Percentiles rank a stretch among this genome's conserved stretches.
Conservation (phyloP, 2,113 vertebrate genomes). For the Pomatostomus ruficeps region DNA sequence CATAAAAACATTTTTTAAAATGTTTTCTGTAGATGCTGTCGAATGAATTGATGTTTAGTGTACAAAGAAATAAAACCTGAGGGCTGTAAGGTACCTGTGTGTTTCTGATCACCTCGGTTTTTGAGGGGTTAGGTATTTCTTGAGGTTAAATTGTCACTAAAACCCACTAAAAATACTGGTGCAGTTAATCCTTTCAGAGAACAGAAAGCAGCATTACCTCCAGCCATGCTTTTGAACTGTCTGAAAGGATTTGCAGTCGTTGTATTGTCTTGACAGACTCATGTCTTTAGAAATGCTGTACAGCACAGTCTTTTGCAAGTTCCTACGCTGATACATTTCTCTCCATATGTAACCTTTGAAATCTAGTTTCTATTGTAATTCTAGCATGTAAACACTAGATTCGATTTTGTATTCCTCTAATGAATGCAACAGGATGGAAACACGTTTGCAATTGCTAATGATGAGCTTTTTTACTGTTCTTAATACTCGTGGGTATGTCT, state of each 20-base stretch:
- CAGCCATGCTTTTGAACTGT: background rate
- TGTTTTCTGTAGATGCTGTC: conserved; percentile 33
- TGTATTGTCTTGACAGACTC: background rate
- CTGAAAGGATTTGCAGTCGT: background rate
- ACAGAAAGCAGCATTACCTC: conserved; percentile 18
- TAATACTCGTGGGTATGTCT: conserved; percentile 55
- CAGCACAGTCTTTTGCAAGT: conserved; percentile 30
- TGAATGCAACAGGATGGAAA: conserved; percentile 53
- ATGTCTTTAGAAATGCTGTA: conserved; percentile 10
- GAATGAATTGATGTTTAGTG: conserved; percentile 25
- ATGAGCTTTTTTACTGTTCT: conserved; percentile 59
- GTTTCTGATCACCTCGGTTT: conserved; percentile 7
- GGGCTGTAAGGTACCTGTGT: conserved; percentile 34
- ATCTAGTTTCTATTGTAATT: conserved; percentile 28
- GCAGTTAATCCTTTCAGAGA: conserved; percentile 18
- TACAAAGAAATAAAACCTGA: conserved; percentile 15
- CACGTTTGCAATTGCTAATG: conserved; percentile 38
- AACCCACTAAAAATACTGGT: conserved; percentile 14
- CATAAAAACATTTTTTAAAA: conserved; percentile 11
- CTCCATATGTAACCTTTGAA: conserved; percentile 16
- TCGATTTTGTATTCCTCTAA: conserved; percentile 46
- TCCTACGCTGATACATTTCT: conserved; percentile 8
- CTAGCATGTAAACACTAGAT: conserved; percentile 38
- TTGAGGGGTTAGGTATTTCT: conserved; percentile 32
- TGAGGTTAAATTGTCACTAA: conserved; percentile 14